These are phyloP conservation scores for Discoglossus pictus DNA, from an alignment of 2,797 vertebrate species.

Conservation along the genomic window DNA sequence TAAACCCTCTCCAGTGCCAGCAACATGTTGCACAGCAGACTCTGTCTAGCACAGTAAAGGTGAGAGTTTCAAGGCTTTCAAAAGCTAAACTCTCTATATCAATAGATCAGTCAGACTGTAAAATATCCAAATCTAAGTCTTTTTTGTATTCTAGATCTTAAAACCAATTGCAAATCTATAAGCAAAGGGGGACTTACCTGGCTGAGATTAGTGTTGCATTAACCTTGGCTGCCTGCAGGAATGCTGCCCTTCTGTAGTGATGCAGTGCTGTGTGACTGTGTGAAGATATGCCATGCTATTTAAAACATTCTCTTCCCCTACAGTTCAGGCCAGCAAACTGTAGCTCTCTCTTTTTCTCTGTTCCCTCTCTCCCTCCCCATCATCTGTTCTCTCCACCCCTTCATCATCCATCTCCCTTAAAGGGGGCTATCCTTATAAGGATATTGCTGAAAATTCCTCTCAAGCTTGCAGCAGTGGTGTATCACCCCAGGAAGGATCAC, in stretches of 20 bases:
- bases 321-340: slow-evolving; percentile 47
- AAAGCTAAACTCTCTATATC: too few relatives aligned
- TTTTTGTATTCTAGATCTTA: too few relatives aligned
- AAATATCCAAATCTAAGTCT: too few relatives aligned
- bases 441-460: slow-evolving; percentile 38
- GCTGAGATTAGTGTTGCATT: slow-evolving; percentile 28
- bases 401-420: slow-evolving; percentile 50
- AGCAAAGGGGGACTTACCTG: slow-evolving; percentile 29
- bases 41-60: too few relatives aligned
- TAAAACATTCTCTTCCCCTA: slow-evolving; percentile 47
- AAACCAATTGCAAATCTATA: background rate
- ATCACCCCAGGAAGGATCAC: background rate
- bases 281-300: slow-evolving; percentile 46
- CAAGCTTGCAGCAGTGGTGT: background rate
- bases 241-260: slow-evolving; percentile 31
- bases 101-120: too few relatives aligned
- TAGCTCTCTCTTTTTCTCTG: slow-evolving; percentile 34
- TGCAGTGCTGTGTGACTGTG: slow-evolving; percentile 46
- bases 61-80: too few relatives aligned
- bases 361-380: slow-evolving; percentile 24
- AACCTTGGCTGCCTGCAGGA: slow-evolving; percentile 27
- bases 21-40: background rate
- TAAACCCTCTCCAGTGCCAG: too few relatives aligned
- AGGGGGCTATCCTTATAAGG: slow-evolving; percentile 48
- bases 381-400: slow-evolving; percentile 45